phyloP scores from a whole-genome alignment of 2,113 vertebrate species.

The Copsychus sechellarum region DNA sequence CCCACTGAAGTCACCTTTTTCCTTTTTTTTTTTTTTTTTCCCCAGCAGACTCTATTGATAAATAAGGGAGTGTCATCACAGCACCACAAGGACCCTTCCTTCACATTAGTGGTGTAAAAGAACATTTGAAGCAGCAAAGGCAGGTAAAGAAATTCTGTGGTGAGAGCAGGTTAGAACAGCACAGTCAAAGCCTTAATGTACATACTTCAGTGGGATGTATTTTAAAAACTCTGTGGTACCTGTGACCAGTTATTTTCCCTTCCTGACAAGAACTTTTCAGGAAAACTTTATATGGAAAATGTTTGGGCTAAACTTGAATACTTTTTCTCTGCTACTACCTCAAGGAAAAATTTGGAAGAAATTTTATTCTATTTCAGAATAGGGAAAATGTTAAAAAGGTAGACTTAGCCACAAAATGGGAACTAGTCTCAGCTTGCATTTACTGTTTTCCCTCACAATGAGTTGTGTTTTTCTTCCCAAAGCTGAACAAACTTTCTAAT shows the following conservation, averaged over 20 bases:
- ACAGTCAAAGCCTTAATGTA: background rate
- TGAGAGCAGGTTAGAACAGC: background rate
- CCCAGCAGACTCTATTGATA: background rate
- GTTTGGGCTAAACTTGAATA: background rate
- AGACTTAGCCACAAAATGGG: background rate
- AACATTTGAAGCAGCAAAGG: background rate
- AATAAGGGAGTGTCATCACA: background rate
- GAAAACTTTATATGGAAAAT: background rate
- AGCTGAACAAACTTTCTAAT: background rate
- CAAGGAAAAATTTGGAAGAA: background rate
- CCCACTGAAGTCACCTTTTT: background rate
- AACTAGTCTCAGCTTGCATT: background rate
- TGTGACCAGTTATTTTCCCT: background rate
- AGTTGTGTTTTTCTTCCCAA: background rate
- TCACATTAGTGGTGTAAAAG: background rate
- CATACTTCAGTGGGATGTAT: background rate
- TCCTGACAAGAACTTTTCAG: background rate
- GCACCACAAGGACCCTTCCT: background rate
- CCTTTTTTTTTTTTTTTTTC: background rate
- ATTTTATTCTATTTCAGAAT: background rate
- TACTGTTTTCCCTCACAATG: background rate
- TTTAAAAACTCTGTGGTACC: background rate
- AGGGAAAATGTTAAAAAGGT: background rate
- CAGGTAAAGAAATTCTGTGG: background rate
- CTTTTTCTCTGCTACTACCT: background rate